phyloP scores from a whole-genome alignment of 2,888 invertebrate genomes.

The Nomada ferruginata region DNA sequence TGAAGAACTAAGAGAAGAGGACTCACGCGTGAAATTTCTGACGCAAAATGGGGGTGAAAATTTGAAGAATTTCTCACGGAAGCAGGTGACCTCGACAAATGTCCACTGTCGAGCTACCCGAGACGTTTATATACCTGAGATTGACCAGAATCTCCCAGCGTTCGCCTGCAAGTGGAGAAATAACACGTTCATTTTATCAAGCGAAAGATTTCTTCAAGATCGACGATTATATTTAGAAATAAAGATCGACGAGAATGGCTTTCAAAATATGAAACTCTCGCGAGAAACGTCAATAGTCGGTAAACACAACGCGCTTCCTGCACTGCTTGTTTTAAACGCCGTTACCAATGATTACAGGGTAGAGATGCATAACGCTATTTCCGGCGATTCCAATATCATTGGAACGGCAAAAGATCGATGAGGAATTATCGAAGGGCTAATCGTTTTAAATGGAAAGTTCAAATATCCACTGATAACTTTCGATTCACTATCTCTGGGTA shows the following conservation, averaged over 20 bases:
- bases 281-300: slow-evolving; percentile 40
- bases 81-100: slow-evolving; percentile 26
- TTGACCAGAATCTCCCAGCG: slow-evolving; percentile 71
- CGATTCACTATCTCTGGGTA: slow-evolving; percentile 23
- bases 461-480: slow-evolving; percentile 33
- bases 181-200: slow-evolving; percentile 74
- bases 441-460: slow-evolving; percentile 13
- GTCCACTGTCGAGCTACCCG: slow-evolving; percentile 69
- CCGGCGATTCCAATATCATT: background rate
- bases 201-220: slow-evolving; percentile 75
- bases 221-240: slow-evolving; percentile 68
- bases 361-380: background rate
- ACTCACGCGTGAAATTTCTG: background rate
- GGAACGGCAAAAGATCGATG: slow-evolving; percentile 8
- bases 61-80: slow-evolving; percentile 12
- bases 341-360: slow-evolving; percentile 70
- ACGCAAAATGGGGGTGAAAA: background rate
- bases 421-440: slow-evolving; percentile 1
- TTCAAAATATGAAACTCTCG: slow-evolving; percentile 52
- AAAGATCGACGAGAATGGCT: slow-evolving; percentile 68
- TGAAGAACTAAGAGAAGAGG: too few species aligned
- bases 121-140: slow-evolving; percentile 72
- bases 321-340: slow-evolving; percentile 71
- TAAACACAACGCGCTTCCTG: slow-evolving; percentile 68
- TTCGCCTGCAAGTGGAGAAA: slow-evolving; percentile 69